phyloP scores from a whole-genome alignment of 2,113 vertebrate species.

The Sturnus vulgaris region DNA sequence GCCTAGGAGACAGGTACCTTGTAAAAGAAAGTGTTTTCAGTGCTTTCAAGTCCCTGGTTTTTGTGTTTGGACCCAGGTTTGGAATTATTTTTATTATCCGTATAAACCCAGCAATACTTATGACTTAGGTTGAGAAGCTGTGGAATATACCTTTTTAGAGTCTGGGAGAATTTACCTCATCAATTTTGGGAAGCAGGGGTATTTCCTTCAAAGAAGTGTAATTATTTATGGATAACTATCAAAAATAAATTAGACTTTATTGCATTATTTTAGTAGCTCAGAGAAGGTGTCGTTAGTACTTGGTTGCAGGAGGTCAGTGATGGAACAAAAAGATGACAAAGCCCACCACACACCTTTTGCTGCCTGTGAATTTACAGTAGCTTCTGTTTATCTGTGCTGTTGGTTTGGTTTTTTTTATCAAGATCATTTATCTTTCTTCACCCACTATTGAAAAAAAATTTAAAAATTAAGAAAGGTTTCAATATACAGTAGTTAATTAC shows the following conservation, averaged over 20 bases:
- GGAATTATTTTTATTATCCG: not conserved
- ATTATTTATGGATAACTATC: not conserved
- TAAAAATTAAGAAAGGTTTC: slow-evolving; percentile 26
- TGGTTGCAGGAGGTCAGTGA: not conserved
- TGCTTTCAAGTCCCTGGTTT: not conserved
- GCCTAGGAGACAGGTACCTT: not conserved
- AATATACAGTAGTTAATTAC: slow-evolving; percentile 35
- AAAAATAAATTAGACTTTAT: not conserved
- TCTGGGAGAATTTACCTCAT: not conserved
- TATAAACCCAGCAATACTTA: not conserved
- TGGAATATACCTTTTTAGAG: not conserved
- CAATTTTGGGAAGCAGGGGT: not conserved
- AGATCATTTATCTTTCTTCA: not conserved
- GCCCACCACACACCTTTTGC: not conserved
- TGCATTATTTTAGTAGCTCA: not conserved
- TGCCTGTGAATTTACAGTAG: not conserved
- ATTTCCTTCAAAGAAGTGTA: not conserved
- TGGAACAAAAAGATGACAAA: not conserved
- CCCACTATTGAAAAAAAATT: not conserved
- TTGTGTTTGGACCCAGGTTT: not conserved
- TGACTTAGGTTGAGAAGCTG: not conserved
- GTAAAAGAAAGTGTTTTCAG: not conserved
- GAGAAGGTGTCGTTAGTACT: not conserved
- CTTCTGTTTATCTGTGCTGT: not conserved
- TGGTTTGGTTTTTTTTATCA: not conserved